Evolutionary conservation across 2,113 vertebrate genomes (phyloP).

Genomic region (Rafetus swinhoei): DNA sequence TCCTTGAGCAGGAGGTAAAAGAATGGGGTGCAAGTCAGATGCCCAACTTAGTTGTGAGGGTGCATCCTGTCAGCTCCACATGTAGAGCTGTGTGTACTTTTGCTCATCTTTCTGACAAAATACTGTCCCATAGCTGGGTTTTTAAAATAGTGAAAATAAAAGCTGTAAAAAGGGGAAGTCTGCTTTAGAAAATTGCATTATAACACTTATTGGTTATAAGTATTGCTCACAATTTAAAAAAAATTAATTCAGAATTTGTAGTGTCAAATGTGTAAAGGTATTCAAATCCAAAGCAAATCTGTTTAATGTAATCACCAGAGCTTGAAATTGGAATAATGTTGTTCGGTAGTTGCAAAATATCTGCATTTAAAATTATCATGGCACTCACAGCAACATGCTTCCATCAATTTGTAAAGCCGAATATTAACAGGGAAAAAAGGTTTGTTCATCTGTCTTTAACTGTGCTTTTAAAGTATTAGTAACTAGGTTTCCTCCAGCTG

Average conservation of each 20-base stretch:
- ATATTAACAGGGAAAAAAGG: not conserved
- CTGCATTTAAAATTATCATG: constrained; percentile 36
- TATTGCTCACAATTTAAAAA: not conserved
- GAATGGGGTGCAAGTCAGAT: not conserved
- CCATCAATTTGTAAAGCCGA: constrained; percentile 4
- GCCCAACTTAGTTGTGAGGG: accelerated
- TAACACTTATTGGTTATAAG: not conserved
- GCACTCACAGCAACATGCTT: constrained; percentile 1
- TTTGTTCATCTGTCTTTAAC: not conserved
- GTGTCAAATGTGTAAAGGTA: not conserved
- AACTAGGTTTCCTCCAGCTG: not conserved
- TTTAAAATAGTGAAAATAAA: not conserved
- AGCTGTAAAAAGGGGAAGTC: not conserved
- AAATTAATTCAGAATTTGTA: not conserved
- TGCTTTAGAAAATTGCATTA: not conserved
- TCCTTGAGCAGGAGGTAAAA: not conserved
- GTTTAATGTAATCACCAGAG: not conserved
- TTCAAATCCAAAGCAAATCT: not conserved
- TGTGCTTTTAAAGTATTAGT: not conserved
- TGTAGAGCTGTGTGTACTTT: accelerated
- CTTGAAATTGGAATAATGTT: not conserved
- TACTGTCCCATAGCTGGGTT: not conserved
- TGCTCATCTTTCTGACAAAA: not conserved
- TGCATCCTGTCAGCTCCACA: not conserved
- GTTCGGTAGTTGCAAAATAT: constrained; percentile 19